Conservation (phyloP, 2,797 vertebrate species). For the Hylomyscus alleni region DNA sequence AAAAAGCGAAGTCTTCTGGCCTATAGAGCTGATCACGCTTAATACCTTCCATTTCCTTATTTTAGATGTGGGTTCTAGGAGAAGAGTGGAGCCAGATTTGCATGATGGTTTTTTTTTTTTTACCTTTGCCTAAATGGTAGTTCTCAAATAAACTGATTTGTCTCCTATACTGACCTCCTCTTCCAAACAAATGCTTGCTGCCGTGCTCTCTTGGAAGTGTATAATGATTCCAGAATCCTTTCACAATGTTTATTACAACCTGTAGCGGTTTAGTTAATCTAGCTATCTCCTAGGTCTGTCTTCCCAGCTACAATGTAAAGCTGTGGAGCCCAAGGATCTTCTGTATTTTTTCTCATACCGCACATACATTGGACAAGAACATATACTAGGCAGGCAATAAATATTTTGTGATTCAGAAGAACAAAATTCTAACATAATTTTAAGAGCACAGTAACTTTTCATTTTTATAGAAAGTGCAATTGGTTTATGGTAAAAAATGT, state of each 20-base stretch:
- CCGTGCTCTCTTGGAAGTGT: neutral
- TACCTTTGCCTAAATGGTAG: neutral
- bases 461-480: constrained; percentile 44
- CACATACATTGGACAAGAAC: neutral
- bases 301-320: neutral
- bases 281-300: neutral
- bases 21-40: neutral
- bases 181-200: neutral
- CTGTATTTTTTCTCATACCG: neutral
- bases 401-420: constrained; percentile 24
- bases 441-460: neutral
- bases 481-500: neutral
- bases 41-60: neutral
- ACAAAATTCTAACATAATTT: neutral
- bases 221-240: neutral
- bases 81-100: neutral
- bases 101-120: neutral
- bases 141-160: neutral
- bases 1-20: constrained; percentile 4
- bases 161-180: neutral
- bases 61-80: neutral
- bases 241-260: neutral
- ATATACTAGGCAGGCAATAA: neutral
- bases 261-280: neutral
- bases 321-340: neutral